Evolutionary conservation across 2,797 vertebrate genomes (phyloP).

Genomic region (Cephalopachus bancanus): DNA sequence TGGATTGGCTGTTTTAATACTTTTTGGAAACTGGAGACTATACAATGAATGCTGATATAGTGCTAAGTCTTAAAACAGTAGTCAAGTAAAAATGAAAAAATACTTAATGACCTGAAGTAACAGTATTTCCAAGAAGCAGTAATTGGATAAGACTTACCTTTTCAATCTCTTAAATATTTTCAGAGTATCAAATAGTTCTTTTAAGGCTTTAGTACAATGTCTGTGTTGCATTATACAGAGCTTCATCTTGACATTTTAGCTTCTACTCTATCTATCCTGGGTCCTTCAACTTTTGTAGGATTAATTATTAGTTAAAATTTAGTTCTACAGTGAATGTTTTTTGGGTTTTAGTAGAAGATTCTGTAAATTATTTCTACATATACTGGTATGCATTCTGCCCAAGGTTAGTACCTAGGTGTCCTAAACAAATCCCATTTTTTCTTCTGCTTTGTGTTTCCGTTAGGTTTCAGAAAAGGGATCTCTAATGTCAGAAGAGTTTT

Average conservation of each 20-base stretch:
- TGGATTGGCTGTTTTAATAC: constrained; percentile 15
- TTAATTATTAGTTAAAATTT: constrained; percentile 46
- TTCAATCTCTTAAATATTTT: not conserved
- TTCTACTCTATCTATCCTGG: not conserved
- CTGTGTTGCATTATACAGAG: not conserved
- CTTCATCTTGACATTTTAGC: not conserved
- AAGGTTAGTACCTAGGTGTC: not conserved
- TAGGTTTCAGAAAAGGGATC: constrained; percentile 98
- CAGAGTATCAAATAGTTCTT: not conserved
- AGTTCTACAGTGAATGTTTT: constrained; percentile 19
- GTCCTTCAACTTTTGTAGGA: not conserved
- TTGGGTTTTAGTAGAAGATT: constrained; percentile 16
- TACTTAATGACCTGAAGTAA: constrained; percentile 31
- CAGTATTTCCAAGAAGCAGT: constrained; percentile 34
- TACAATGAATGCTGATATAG: constrained; percentile 16
- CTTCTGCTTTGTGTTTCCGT: constrained; percentile 1
- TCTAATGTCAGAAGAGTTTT: constrained; percentile 97
- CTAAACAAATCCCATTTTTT: not conserved
- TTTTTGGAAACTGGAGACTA: not conserved
- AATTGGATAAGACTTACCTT: not conserved
- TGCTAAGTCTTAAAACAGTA: constrained; percentile 48
- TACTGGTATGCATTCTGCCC: not conserved
- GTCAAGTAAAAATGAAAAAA: constrained; percentile 37
- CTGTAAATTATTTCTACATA: not conserved
- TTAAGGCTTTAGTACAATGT: not conserved